phyloP scores from a whole-genome alignment of 2,113 vertebrate species.

The Grantiella picta region DNA sequence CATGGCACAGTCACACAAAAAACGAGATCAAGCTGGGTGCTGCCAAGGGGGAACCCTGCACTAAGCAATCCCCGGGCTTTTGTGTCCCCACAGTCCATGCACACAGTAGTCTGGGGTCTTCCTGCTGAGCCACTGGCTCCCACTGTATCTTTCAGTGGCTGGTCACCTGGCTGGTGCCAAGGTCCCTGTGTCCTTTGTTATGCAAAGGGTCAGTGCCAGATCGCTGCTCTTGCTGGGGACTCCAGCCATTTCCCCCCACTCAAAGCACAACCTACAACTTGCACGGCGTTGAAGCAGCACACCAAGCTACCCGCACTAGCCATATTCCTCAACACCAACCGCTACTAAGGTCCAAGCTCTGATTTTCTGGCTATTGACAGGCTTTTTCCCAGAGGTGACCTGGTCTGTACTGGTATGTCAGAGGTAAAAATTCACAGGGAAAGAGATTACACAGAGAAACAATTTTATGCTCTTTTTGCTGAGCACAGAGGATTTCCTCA shows the following conservation, averaged over 20 bases:
- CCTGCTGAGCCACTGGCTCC: neutral
- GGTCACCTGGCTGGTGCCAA: neutral
- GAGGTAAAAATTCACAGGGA: neutral
- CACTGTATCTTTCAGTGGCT: rapidly evolving
- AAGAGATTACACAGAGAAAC: neutral
- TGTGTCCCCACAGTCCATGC: neutral
- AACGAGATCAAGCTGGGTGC: neutral
- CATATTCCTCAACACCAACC: neutral
- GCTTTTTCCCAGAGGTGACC: neutral
- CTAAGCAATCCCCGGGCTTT: neutral
- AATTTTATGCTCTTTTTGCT: neutral
- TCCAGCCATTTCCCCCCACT: neutral
- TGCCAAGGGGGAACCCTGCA: neutral
- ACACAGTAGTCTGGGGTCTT: neutral
- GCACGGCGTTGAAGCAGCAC: neutral
- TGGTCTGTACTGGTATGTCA: neutral
- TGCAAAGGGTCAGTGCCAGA: neutral
- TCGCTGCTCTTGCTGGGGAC: neutral
- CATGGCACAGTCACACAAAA: neutral
- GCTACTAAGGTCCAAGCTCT: neutral
- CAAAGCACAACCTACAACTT: neutral
- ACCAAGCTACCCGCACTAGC: rapidly evolving
- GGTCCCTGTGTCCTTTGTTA: neutral
- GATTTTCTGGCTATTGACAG: neutral
- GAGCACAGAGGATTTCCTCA: neutral